These are phyloP conservation scores for Lithobates sylvaticus DNA, from an alignment of 2,797 vertebrate species.

Conservation along the genomic window DNA sequence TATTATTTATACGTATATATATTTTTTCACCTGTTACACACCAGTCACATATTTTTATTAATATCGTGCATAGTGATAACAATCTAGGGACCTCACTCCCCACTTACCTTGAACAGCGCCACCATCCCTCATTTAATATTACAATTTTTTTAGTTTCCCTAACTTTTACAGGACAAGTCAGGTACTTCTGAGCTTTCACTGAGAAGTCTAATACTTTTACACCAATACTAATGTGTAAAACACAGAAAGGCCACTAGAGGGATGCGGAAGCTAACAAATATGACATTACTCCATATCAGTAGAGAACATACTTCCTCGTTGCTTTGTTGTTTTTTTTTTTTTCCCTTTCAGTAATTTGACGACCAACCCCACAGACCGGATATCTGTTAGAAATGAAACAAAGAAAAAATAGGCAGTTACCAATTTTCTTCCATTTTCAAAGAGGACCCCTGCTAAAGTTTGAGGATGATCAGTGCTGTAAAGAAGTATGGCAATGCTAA, in stretches of 20 bases:
- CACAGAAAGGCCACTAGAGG: constrained; percentile 22
- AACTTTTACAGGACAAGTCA: too few relatives aligned
- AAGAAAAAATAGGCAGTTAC: neutral
- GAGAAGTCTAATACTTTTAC: neutral
- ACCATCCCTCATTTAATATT: too few relatives aligned
- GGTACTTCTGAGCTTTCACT: too few relatives aligned
- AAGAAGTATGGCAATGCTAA: too few relatives aligned
- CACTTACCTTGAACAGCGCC: too few relatives aligned
- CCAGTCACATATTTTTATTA: too few relatives aligned
- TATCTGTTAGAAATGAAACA: neutral
- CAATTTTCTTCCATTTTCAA: neutral
- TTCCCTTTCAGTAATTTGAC: neutral
- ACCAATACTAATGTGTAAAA: neutral
- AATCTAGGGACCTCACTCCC: too few relatives aligned
- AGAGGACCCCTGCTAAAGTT: neutral
- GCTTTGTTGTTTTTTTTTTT: neutral
- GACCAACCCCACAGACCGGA: neutral
- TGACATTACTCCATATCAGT: neutral
- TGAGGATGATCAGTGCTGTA: neutral
- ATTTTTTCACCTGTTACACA: too few relatives aligned
- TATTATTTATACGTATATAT: too few relatives aligned
- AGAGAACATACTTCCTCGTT: neutral
- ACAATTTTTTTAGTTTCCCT: too few relatives aligned
- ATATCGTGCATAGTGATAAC: too few relatives aligned
- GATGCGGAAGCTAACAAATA: neutral